Evolutionary conservation across 2,113 vertebrate genomes (phyloP).

Genomic region (human (Homo sapiens)): GRCh38 chr1:50419001-50419500

Average conservation of each 20-base stretch:
- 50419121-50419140: slow-evolving; percentile 84
- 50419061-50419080: slow-evolving; percentile 82
- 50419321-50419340: slow-evolving; percentile 97
- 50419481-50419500: slow-evolving; percentile 94
- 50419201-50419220: slow-evolving; percentile 77
- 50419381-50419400: slow-evolving; percentile 85
- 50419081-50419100: slow-evolving; percentile 85
- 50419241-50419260: slow-evolving; percentile 99
- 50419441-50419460: slow-evolving; percentile 90
- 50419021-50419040: slow-evolving; percentile 94
- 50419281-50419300: slow-evolving; percentile 98
- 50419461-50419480: slow-evolving; percentile 93
- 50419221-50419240: slow-evolving; percentile 88
- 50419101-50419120: slow-evolving; percentile 83
- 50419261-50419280: slow-evolving; percentile 98
- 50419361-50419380: slow-evolving; percentile 77
- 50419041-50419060: slow-evolving; percentile 90
- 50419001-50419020: slow-evolving; percentile 86
- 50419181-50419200: slow-evolving; percentile 79
- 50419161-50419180: slow-evolving; percentile 81
- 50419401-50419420: slow-evolving; percentile 96
- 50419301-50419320: slow-evolving; percentile 96
- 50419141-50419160: slow-evolving; percentile 89
- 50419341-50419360: slow-evolving; percentile 98
- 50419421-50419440: slow-evolving; percentile 96